phyloP scores from a whole-genome alignment of 2,797 vertebrate genomes.

The Ciconia nigra region DNA sequence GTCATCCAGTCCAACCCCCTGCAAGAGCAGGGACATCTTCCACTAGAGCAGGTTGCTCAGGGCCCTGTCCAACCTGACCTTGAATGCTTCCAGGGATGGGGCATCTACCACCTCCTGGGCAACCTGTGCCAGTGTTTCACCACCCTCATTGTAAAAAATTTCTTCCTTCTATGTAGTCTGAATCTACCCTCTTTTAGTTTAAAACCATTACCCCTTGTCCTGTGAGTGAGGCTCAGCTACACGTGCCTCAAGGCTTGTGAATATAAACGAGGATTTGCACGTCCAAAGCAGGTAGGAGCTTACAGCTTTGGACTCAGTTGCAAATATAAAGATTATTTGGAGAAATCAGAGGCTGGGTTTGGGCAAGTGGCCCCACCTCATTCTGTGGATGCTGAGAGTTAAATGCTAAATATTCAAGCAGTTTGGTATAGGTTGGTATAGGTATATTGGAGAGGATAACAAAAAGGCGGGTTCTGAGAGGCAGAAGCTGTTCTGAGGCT shows the following conservation, averaged over 20 bases:
- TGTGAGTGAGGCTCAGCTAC: not conserved
- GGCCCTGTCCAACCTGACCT: not conserved
- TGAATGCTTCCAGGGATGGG: not conserved
- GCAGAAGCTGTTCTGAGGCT: not conserved
- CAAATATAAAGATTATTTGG: not conserved
- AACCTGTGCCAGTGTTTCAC: not conserved
- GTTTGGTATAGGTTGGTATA: too few species aligned
- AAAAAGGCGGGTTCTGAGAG: not conserved
- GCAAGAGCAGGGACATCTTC: not conserved
- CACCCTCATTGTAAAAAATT: accelerated
- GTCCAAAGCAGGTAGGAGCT: not conserved
- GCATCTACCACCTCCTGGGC: not conserved
- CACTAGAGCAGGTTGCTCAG: not conserved
- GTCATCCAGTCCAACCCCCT: not conserved
- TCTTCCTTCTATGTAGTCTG: not conserved
- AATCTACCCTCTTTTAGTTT: not conserved
- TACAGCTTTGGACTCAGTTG: not conserved
- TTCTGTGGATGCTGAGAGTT: not conserved
- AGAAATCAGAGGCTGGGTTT: not conserved
- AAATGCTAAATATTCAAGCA: not conserved
- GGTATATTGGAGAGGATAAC: not conserved
- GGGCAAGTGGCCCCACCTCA: not conserved
- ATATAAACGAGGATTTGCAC: not conserved
- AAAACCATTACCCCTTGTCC: not conserved
- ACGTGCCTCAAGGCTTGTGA: not conserved